Percentiles rank a stretch among this genome's conserved stretches.
Conservation (phyloP, 2,113 vertebrate genomes). For the Chlorodrepanis virens region DNA sequence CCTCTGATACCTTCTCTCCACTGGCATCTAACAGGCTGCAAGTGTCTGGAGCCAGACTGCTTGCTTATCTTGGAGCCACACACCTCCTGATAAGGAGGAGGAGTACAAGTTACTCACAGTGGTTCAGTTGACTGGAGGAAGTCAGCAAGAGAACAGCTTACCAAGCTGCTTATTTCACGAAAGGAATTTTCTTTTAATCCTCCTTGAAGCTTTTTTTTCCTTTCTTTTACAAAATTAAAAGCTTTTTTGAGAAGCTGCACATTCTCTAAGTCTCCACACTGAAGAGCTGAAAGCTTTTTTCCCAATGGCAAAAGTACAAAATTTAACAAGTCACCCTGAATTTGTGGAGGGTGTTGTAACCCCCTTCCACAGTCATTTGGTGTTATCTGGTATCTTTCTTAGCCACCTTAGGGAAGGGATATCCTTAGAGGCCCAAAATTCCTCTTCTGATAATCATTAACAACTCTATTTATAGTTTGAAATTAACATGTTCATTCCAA, state of each 20-base stretch:
- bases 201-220: not conserved
- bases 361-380: not conserved
- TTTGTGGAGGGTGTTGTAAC: not conserved
- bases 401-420: not conserved
- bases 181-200: not conserved
- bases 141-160: not conserved
- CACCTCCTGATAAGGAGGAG: slow-evolving; percentile 4
- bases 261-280: not conserved
- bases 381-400: not conserved
- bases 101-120: not conserved
- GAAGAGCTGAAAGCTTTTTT: not conserved
- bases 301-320: not conserved
- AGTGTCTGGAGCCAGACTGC: not conserved
- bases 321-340: not conserved
- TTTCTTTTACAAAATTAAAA: not conserved
- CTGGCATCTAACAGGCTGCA: not conserved
- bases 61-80: not conserved
- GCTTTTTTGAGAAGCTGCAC: not conserved
- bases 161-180: not conserved
- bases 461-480: not conserved
- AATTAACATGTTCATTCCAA: not conserved
- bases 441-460: not conserved
- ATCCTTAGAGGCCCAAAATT: not conserved
- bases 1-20: not conserved
- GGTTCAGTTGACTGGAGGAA: not conserved